Conservation (phyloP, 2,888 invertebrate species). For the Pristionchus mayeri region DNA sequence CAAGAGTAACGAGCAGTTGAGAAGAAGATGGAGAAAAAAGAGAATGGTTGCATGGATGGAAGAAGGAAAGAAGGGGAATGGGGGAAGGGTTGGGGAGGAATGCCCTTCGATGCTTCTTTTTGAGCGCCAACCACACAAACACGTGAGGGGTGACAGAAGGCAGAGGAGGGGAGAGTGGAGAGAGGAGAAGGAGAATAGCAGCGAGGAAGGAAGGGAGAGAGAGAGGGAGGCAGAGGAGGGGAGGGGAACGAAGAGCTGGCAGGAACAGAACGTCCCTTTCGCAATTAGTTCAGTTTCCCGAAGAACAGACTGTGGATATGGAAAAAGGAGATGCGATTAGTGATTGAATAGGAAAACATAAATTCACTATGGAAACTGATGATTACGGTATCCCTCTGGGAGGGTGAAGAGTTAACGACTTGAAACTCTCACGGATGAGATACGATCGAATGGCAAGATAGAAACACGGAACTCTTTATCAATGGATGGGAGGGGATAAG, state of each 20-base stretch:
- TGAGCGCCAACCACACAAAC: constrained; percentile 38
- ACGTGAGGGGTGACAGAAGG: constrained; percentile 37
- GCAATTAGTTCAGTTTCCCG: not conserved
- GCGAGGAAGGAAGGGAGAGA: constrained; percentile 3
- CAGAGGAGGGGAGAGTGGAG: not conserved
- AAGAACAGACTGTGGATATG: not conserved
- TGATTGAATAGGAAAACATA: not conserved
- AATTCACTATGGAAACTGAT: not conserved
- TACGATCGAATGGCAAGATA: not conserved
- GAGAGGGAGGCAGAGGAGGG: not conserved
- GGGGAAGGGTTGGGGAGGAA: not conserved
- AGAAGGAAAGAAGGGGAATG: not conserved
- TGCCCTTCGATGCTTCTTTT: constrained; percentile 39
- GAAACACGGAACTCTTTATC: constrained; percentile 18
- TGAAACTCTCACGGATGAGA: not conserved
- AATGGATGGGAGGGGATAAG: constrained; percentile 7
- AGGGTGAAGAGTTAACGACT: not conserved
- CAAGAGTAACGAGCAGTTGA: not conserved
- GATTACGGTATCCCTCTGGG: not conserved
- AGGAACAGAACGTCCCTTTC: constrained; percentile 11
- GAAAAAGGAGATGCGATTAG: not conserved
- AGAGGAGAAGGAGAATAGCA: not conserved
- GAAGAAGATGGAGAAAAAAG: constrained; percentile 36
- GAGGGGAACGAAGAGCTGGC: not conserved
- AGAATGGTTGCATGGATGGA: not conserved